phyloP scores from a whole-genome alignment of 2,888 invertebrate genomes.

The Lordiphosa fenestrarum region DNA sequence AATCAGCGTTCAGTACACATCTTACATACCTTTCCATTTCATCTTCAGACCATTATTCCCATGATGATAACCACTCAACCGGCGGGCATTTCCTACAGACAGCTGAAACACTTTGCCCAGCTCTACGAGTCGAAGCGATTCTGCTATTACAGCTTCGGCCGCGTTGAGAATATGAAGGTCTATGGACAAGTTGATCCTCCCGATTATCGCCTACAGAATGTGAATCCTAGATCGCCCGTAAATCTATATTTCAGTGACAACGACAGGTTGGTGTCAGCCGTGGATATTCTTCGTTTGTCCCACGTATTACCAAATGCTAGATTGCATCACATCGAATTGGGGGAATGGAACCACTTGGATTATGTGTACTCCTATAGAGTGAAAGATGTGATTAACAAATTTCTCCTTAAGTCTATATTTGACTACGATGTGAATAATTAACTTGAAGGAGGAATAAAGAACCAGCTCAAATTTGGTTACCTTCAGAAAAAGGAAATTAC shows the following conservation, averaged over 20 bases:
- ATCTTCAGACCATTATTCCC: conserved; percentile 26
- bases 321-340: conserved; percentile 23
- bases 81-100: conserved; percentile 46
- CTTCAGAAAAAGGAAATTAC: too few relatives aligned
- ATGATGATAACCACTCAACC: conserved; percentile 47
- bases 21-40: neutral
- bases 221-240: conserved; percentile 21
- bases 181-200: conserved; percentile 38
- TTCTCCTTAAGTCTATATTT: too few relatives aligned
- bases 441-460: neutral
- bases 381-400: conserved; percentile 28
- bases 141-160: conserved; percentile 43
- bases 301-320: neutral
- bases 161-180: conserved; percentile 8
- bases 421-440: too few relatives aligned
- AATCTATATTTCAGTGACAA: conserved; percentile 48
- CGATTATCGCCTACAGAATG: conserved; percentile 35
- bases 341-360: conserved; percentile 53
- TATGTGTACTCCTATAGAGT: conserved; percentile 45
- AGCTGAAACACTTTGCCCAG: conserved; percentile 55
- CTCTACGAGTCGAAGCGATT: conserved; percentile 41
- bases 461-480: too few relatives aligned
- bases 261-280: conserved; percentile 29
- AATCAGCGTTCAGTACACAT: too few relatives aligned
- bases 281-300: conserved; percentile 26